Evolutionary conservation across 2,797 vertebrate genomes (phyloP).

Genomic region (Protosalanx chinensis): DNA sequence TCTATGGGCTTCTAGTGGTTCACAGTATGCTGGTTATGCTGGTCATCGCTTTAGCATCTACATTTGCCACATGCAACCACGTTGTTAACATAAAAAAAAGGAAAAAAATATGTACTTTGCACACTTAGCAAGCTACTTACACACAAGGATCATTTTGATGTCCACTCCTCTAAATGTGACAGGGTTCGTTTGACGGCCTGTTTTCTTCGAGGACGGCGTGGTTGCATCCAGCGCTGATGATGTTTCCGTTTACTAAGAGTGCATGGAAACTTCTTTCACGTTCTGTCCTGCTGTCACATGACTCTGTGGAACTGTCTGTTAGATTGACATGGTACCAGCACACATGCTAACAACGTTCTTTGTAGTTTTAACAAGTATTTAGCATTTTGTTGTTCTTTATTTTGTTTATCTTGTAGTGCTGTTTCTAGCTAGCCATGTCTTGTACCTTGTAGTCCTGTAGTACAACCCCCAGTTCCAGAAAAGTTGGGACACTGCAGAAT

Average conservation of each 20-base stretch:
- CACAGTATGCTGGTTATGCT: conserved; percentile 33
- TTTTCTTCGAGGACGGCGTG: conserved; percentile 28
- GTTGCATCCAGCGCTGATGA: conserved; percentile 61
- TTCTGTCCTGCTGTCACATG: not conserved
- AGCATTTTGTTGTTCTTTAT: not conserved
- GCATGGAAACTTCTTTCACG: conserved; percentile 34
- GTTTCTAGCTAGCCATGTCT: not conserved
- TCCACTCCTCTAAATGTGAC: too few species aligned
- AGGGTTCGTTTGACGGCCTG: not conserved
- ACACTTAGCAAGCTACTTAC: not conserved
- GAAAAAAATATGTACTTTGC: not conserved
- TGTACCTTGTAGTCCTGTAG: too few species aligned
- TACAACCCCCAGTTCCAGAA: too few species aligned
- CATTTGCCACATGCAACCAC: conserved; percentile 62
- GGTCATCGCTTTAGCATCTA: conserved; percentile 31
- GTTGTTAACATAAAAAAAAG: conserved; percentile 5
- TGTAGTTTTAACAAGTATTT: not conserved
- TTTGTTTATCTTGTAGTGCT: not conserved
- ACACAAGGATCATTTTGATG: too few species aligned
- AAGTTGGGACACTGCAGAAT: too few species aligned
- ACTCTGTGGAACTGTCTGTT: not conserved
- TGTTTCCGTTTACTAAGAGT: conserved; percentile 31
- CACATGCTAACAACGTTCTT: too few species aligned
- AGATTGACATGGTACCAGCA: not conserved
- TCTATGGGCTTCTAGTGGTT: conserved; percentile 47